Evolutionary conservation across 2,888 invertebrate genomes (phyloP).

Genomic region (Athetis lepigone): DNA sequence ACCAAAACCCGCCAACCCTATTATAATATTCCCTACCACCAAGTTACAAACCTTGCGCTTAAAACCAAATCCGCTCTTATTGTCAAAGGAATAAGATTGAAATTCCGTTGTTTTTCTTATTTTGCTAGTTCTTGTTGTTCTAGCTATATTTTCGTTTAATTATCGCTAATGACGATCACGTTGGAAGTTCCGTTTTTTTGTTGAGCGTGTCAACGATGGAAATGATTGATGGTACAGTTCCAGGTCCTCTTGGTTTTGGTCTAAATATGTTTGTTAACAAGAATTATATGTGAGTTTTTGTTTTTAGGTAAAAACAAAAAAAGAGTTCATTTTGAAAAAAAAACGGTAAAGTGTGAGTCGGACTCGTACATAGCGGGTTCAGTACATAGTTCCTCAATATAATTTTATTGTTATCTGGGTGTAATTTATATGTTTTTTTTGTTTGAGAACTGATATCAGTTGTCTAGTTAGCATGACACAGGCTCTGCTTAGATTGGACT

Average conservation of each 20-base stretch:
- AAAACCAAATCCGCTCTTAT: slow-evolving; percentile 23
- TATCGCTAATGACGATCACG: slow-evolving; percentile 67
- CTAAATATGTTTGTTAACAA: slow-evolving; percentile 59
- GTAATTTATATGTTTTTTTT: too few relatives aligned
- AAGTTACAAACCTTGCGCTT: not conserved
- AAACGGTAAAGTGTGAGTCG: too few relatives aligned
- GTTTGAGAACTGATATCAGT: too few relatives aligned
- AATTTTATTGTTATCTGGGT: too few relatives aligned
- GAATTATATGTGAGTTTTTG: slow-evolving; percentile 26
- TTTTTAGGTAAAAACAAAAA: not conserved
- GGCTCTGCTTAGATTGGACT: too few relatives aligned
- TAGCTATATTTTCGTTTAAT: slow-evolving; percentile 64
- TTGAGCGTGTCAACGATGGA: slow-evolving; percentile 63
- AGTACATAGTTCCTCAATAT: too few relatives aligned
- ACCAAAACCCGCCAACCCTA: slow-evolving; percentile 52
- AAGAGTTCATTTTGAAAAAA: not conserved
- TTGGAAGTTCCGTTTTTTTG: slow-evolving; percentile 61
- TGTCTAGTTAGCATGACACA: too few relatives aligned
- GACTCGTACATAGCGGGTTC: too few relatives aligned
- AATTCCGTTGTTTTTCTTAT: not conserved
- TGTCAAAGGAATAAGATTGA: slow-evolving; percentile 15
- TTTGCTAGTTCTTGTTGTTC: slow-evolving; percentile 5
- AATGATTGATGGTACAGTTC: slow-evolving; percentile 60
- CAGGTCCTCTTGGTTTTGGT: slow-evolving; percentile 46
- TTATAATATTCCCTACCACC: slow-evolving; percentile 8